phyloP scores from a whole-genome alignment of 2,888 invertebrate species.

The Drosophila leonis region DNA sequence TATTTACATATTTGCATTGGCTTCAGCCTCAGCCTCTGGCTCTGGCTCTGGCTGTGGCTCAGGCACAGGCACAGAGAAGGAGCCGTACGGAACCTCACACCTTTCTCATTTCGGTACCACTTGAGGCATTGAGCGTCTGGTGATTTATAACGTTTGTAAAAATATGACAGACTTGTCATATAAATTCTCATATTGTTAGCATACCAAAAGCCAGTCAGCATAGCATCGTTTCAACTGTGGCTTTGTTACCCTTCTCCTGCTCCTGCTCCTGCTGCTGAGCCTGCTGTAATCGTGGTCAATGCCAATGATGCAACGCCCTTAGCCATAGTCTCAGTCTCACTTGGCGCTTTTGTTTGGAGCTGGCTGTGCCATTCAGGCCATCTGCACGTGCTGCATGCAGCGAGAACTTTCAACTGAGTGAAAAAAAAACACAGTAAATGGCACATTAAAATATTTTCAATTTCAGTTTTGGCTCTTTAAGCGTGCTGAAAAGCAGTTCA shows the following conservation, averaged over 20 bases:
- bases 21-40: neutral
- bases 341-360: conserved; percentile 48
- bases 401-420: conserved; percentile 20
- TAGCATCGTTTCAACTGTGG: conserved; percentile 27
- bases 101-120: conserved; percentile 41
- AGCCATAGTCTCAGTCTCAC: conserved; percentile 14
- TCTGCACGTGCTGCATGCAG: conserved; percentile 47
- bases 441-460: conserved; percentile 65
- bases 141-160: conserved; percentile 81
- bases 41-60: neutral
- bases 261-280: conserved; percentile 1
- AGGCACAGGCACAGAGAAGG: conserved; percentile 13
- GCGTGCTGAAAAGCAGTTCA: conserved; percentile 37
- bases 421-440: conserved; percentile 33
- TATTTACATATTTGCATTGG: conserved; percentile 71
- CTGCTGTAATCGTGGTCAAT: conserved; percentile 41
- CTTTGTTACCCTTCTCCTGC: conserved; percentile 30
- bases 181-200: conserved; percentile 81
- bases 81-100: conserved; percentile 51
- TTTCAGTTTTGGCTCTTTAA: conserved; percentile 39
- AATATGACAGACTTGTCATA: conserved; percentile 81
- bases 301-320: conserved; percentile 49
- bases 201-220: conserved; percentile 38
- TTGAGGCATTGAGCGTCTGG: conserved; percentile 42
- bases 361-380: conserved; percentile 32